Evolutionary conservation across 2,888 invertebrate genomes (phyloP), one percentile per base, ranked within the genome.

Genomic region (Lamproptera curius): DNA sequence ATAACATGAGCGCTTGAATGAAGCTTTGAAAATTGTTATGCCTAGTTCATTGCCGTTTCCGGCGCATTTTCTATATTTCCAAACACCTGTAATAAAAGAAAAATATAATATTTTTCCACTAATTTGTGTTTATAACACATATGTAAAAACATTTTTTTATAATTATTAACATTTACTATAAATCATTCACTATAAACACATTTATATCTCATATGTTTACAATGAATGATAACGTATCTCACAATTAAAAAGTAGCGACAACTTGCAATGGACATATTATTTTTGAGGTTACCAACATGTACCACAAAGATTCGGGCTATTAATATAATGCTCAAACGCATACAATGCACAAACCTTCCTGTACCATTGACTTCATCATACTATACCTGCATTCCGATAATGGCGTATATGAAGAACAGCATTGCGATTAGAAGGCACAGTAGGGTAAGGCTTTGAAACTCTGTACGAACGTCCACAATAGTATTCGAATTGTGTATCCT

Each of bases 21-120:
- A 99, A 99, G 89, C 96, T 97, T 89, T 97, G 94, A 93, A 99
- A 99, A 93, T 99, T 99, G 92, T 99, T 99, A 92, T 99, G 99
- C 86, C 99, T 94, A 89, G n/a, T 96, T 98, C 89, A 99, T 97
- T 81, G 96, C 93, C 77, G 94, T 93, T 70, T 93, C 94, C 70
- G 97, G 93, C 83, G 95, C 92, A 91, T 98, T 93, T 78, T 92
- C 93, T 90, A 99, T 99, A 92, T 99, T 99, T 88, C 99, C 99
- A 92, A 99, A 99, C 85, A 99, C 97, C 98, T 98, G 90, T 70
- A 38, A 53, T 26, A 39, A n/a, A 43, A 39, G 23, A 31, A 5
- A 9, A 20, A 20, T 20, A 20, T 5, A 6, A 20, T 20, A 20
- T 20, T n/a, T n/a, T n/a, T n/a, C n/a, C n/a, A n/a, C n/a, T n/a